These are phyloP conservation scores for Aphelinus atriplicis DNA, from an alignment of 1,140 invertebrate species.

Conservation along the genomic window DNA sequence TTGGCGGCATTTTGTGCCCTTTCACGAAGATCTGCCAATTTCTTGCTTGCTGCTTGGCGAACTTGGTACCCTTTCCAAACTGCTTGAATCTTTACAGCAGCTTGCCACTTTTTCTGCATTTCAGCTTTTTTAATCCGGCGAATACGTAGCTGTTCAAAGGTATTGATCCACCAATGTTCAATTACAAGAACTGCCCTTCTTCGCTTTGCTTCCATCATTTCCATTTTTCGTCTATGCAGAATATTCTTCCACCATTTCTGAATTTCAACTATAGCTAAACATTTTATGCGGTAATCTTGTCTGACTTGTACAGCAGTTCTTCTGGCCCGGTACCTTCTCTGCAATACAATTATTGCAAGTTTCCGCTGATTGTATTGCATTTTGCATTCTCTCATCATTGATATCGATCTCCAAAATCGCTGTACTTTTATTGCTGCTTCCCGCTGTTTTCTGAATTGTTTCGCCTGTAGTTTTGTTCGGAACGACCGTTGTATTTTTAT, in stretches of 20 bases:
- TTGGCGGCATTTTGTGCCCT: constrained; percentile 64
- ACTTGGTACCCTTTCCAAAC: constrained; percentile 72
- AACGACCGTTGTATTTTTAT: constrained; percentile 55
- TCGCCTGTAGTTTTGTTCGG: constrained; percentile 45
- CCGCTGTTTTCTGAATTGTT: constrained; percentile 27
- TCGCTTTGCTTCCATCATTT: background rate
- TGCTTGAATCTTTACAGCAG: constrained; percentile 73
- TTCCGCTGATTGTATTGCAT: constrained; percentile 53
- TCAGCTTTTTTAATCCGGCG: constrained; percentile 60
- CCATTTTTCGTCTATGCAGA: constrained; percentile 43
- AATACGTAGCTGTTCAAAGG: constrained; percentile 57
- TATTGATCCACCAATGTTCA: constrained; percentile 44
- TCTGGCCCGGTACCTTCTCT: constrained; percentile 56
- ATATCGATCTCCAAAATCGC: constrained; percentile 60
- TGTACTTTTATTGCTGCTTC: constrained; percentile 62
- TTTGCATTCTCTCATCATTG: constrained; percentile 52
- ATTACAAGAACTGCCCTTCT: constrained; percentile 32
- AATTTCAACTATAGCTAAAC: constrained; percentile 52
- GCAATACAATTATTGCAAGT: constrained; percentile 55
- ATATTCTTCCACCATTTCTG: constrained; percentile 56
- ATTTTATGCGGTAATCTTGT: constrained; percentile 51
- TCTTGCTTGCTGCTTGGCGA: constrained; percentile 56
- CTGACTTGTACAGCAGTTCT: constrained; percentile 48
- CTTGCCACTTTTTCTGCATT: constrained; percentile 48
- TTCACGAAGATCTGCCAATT: constrained; percentile 60